Base-by-base conservation (phyloP, 1,140 invertebrate species). In the Eufriesea mexicana region DNA sequence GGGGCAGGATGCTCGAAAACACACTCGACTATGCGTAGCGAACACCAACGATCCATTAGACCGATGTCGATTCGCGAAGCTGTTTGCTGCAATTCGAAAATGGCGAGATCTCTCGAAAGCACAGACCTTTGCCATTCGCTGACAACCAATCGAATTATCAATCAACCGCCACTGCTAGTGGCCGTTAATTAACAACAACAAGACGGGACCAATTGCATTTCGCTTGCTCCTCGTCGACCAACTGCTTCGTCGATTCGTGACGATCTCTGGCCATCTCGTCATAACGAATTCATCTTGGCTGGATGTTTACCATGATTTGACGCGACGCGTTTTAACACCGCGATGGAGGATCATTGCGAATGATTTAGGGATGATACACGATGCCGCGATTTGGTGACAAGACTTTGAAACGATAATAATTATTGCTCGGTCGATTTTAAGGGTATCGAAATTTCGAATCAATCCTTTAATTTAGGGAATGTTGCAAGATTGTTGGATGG, bases 21-120 rank as follows among this genome's bases (percentile, higher is more conserved):
- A 64, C 78, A 70, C 79, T 87, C 74, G 84, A 84, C 77, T 78
- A 51, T 28, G 51, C 83, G 59, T 62, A 72, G 80, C 64, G 81
- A 90, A 89, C 79, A 89, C 77, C 82, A 87, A 83, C 86, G 80
- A 90, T 88, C 87, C 86, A 88, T 90, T 89, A 87, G 78, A 57
- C 76, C 79, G 54, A 57, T 79, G 73, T 68, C 80, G 71, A 89
- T 74, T 84, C 72, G 35, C 57, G 49, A 82, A 35, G 59, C 49
- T 61, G 47, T 76, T 75, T 10, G 57, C 70, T 47, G 77, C 86
- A 78, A 76, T 82, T 77, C 51, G 83, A 84, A 80, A 84, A 73
- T n/a, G 51, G 51, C 49, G 9, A 23, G 68, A 10, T 7, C 64
- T 5, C 67, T 45, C 51, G 77, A 67, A 70, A 80, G 35, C 28